Conservation (phyloP, 2,797 vertebrate species). For the Acanthis flammea region DNA sequence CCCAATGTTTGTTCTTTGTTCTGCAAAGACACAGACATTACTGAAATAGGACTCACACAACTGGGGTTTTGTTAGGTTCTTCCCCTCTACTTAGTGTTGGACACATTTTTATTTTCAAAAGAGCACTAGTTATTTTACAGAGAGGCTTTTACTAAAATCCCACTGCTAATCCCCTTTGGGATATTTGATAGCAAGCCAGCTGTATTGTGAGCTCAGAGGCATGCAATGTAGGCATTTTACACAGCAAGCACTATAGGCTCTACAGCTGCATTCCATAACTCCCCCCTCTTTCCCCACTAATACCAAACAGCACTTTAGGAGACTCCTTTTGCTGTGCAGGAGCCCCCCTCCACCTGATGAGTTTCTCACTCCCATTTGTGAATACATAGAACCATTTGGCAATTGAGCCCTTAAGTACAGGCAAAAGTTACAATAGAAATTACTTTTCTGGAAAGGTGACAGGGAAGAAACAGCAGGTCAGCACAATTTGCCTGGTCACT, state of each 20-base stretch:
- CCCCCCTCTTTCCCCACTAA: fast-evolving
- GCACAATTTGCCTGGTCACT: neutral
- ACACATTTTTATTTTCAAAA: neutral
- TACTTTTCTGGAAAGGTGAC: neutral
- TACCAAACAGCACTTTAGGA: neutral
- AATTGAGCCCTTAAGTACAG: neutral
- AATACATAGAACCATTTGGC: neutral
- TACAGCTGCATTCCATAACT: neutral
- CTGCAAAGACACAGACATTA: neutral
- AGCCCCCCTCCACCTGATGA: neutral
- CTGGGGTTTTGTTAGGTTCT: neutral
- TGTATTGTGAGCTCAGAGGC: slow-evolving; percentile 34
- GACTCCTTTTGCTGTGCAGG: neutral
- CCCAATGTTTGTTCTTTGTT: neutral
- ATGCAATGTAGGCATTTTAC: slow-evolving; percentile 20
- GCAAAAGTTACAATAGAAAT: neutral
- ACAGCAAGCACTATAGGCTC: neutral
- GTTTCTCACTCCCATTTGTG: neutral
- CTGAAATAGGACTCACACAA: neutral
- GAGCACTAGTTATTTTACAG: neutral
- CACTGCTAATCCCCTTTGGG: neutral
- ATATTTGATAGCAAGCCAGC: slow-evolving; percentile 42
- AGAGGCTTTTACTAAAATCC: neutral
- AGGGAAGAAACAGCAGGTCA: neutral
- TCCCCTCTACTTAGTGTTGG: neutral